Evolutionary conservation across 2,888 invertebrate genomes (phyloP), one percentile per base, ranked within the genome.

Genomic region (Patella depressa): DNA sequence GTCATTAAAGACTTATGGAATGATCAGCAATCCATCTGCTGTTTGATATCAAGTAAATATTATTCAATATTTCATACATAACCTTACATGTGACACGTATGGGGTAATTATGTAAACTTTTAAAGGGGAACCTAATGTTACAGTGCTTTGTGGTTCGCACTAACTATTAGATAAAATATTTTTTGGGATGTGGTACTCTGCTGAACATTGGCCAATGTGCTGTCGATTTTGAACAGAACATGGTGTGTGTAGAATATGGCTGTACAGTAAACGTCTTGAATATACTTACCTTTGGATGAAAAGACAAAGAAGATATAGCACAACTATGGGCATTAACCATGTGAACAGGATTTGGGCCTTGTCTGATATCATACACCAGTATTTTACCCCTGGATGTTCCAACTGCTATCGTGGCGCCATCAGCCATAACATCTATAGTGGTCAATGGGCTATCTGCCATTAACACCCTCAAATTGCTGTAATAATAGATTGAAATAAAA

Each of bases 361-460:
- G 83, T 2, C 92, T 83, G 71, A 92, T 85, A 82, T 92, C 92
- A 81, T 91, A 91, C 7, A 91, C 81, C 79, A 86, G 88, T 34
- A 92, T 86, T 75, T 89, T 88, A 14, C 92, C 92, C 45, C 89
- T 80, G 34, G 88, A 89, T 0, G 91, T 88, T 17, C 92, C 92
- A n/a, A 90, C 89, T 4, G 88, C 91, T 15, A 92, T 81, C 1
- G 89, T 90, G 17, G 84, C 81, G 12, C 91, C 91, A 84, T 91
- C 90, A 34, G 81, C 77, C 82, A 87, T 84, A 59, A 91, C 85
- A 79, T 90, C 90, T 17, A 91, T 84, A 12, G 89, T 88, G 3
- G 90, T 91, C 59, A 91, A 81, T 1, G 91, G 91, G 72, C 85
- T 87, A 54, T 91, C 90, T 2, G 88, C 85, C 14, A 74, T 84